Evolutionary conservation across 2,113 vertebrate species (phyloP).

Genomic region (Nothocercus julius): DNA sequence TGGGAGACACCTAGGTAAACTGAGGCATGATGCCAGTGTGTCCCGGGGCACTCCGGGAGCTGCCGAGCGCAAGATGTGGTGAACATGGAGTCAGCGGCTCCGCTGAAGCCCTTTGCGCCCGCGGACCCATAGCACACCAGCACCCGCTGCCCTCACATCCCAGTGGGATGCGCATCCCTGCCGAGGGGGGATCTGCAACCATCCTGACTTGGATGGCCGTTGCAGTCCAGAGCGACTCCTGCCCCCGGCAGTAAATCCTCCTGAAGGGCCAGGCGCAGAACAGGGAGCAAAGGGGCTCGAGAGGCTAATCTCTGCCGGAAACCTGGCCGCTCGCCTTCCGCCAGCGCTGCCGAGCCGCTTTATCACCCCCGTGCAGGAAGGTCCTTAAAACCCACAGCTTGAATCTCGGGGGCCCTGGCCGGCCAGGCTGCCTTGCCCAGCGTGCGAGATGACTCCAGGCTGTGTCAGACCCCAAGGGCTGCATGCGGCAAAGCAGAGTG

Average conservation of each 20-base stretch:
- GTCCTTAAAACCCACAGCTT: neutral
- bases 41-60: neutral
- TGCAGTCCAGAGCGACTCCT: neutral
- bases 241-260: neutral
- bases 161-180: no score
- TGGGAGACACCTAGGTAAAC: neutral
- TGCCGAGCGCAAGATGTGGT: accelerated
- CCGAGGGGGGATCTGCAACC: no score
- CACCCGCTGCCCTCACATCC: no score
- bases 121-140: accelerated
- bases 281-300: neutral
- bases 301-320: neutral
- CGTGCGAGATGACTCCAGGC: accelerated
- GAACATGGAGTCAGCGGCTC: neutral
- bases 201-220: no score
- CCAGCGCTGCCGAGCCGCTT: neutral
- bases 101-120: neutral
- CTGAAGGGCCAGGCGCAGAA: neutral
- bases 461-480: neutral
- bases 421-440: neutral
- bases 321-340: accelerated
- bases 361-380: neutral
- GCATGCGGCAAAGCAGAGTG: neutral
- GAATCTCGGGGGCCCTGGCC: neutral
- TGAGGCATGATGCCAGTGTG: neutral